A percentile compares a stretch with the other conserved stretches of the same genome.
Conservation (phyloP, 37 sponge, comb jelly and placozoan species). For the Cliona cf. orientalis region DNA sequence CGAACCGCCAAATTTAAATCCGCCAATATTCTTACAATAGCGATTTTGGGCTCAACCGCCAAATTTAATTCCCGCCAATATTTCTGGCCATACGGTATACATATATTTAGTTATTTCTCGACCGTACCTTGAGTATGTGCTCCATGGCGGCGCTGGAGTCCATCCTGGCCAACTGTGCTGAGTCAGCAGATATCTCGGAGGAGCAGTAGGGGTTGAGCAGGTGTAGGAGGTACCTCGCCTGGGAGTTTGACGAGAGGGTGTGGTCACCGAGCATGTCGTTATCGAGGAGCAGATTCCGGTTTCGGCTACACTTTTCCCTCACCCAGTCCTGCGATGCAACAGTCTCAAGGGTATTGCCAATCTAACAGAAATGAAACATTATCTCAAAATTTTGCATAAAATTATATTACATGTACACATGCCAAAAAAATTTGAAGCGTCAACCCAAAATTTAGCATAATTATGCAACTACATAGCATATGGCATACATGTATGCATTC, state of each 20-base stretch:
- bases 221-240: slow-evolving; percentile 66
- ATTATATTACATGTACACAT: neutral
- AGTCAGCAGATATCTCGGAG: slow-evolving; percentile 1
- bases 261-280: slow-evolving; percentile 71
- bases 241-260: slow-evolving; percentile 55
- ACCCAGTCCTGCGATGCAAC: slow-evolving; percentile 84
- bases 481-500: neutral
- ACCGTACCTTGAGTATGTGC: slow-evolving; percentile 46
- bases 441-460: too few species aligned
- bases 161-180: neutral
- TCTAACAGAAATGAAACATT: neutral
- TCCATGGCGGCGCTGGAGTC: slow-evolving; percentile 28
- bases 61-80: too few species aligned
- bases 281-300: slow-evolving; percentile 58
- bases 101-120: neutral
- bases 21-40: too few species aligned
- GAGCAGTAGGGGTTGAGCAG: slow-evolving; percentile 57
- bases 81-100: too few species aligned
- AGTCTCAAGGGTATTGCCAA: slow-evolving; percentile 55
- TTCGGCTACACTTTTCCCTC: slow-evolving; percentile 74
- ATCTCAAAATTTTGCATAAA: neutral
- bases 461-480: too few species aligned
- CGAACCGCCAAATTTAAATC: too few species aligned
- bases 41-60: too few species aligned
- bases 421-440: too few species aligned